These are phyloP conservation scores for Anastrepha ludens DNA, from an alignment of 1,140 invertebrate species.

Conservation along the genomic window DNA sequence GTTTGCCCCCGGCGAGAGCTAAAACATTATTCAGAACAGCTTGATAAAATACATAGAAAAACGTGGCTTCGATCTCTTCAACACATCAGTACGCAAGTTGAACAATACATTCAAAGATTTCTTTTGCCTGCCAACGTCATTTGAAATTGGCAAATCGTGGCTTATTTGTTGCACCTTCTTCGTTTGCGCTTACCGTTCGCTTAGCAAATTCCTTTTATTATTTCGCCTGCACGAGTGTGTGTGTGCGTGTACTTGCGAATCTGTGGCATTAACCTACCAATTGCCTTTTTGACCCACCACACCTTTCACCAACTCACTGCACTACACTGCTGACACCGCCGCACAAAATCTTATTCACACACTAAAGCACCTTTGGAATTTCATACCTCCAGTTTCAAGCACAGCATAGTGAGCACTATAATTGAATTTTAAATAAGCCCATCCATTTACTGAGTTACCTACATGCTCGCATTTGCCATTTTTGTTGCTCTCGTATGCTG, in stretches of 20 bases:
- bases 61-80: too few species aligned
- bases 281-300: constrained; percentile 27
- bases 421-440: constrained; percentile 74
- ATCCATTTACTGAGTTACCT: constrained; percentile 4
- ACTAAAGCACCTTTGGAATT: constrained; percentile 33
- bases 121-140: too few species aligned
- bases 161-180: too few species aligned
- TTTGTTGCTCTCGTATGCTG: background rate
- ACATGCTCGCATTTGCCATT: background rate
- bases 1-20: too few species aligned
- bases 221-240: background rate
- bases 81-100: too few species aligned
- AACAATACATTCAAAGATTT: too few species aligned
- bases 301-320: background rate
- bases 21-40: too few species aligned
- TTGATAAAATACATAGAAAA: too few species aligned
- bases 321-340: background rate
- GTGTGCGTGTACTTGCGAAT: background rate
- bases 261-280: constrained; percentile 9
- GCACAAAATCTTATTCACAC: background rate
- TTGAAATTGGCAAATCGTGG: too few species aligned
- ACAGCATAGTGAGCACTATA: constrained; percentile 58
- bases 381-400: background rate
- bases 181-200: background rate
- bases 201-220: background rate